Evolutionary conservation across 1,140 invertebrate genomes (phyloP).

Genomic region (Drosophila ficusphila): DNA sequence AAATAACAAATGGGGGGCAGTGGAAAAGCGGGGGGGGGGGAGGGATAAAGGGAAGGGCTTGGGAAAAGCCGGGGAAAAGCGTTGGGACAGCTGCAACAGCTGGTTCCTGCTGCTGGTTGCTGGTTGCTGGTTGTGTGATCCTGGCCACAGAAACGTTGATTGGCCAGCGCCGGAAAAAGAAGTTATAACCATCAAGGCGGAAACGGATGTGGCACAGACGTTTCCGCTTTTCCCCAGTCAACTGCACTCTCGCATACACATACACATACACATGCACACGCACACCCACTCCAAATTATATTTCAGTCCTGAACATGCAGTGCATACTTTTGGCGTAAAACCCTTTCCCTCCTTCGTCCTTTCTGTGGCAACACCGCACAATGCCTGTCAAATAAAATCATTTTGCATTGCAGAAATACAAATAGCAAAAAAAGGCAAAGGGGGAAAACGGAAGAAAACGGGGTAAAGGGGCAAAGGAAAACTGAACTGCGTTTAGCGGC

Average conservation of each 20-base stretch:
- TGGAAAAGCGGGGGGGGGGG: no score
- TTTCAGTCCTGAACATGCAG: conserved; percentile 33
- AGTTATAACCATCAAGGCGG: conserved; percentile 79
- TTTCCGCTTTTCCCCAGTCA: conserved; percentile 55
- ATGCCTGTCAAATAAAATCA: conserved; percentile 73
- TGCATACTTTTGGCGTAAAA: conserved; percentile 47
- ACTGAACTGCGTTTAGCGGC: conserved; percentile 57
- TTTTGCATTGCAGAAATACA: conserved; percentile 65
- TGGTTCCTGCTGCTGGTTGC: conserved; percentile 26
- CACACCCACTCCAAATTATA: conserved; percentile 24
- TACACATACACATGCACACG: conserved; percentile 1
- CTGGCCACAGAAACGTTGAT: conserved; percentile 69
- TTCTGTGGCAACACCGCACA: conserved; percentile 43
- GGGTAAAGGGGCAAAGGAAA: neutral
- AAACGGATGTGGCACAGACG: conserved; percentile 79
- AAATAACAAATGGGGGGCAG: conserved; percentile 41
- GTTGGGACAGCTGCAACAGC: conserved; percentile 59
- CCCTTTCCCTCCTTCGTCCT: neutral
- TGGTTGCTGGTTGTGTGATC: conserved; percentile 24
- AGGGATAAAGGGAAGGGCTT: no score
- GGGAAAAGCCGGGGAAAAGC: conserved; percentile 10
- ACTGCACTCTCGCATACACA: conserved; percentile 9
- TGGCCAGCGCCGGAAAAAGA: conserved; percentile 77
- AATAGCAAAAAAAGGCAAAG: neutral
- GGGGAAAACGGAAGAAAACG: no score